These are phyloP conservation scores for Pangasius krempfi DNA, from an alignment of 2,797 vertebrate species.

Conservation along the genomic window DNA sequence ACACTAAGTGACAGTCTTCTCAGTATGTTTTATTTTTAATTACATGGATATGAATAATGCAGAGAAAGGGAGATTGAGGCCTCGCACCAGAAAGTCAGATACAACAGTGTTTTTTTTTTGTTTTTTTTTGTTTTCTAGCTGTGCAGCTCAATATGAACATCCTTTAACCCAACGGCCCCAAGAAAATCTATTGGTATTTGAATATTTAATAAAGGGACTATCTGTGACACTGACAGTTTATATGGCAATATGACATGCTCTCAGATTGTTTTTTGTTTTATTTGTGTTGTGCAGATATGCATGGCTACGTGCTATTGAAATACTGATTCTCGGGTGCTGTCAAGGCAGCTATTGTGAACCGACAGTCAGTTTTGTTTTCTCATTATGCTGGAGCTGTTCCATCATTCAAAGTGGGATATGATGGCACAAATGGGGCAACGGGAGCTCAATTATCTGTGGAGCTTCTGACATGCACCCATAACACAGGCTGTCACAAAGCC, in stretches of 20 bases:
- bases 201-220: neutral
- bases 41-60: slow-evolving; percentile 17
- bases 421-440: slow-evolving; percentile 66
- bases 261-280: slow-evolving; percentile 14
- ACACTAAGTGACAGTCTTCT: slow-evolving; percentile 23
- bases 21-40: slow-evolving; percentile 19
- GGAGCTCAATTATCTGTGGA: slow-evolving; percentile 71
- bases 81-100: neutral
- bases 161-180: neutral
- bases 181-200: slow-evolving; percentile 10
- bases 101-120: neutral
- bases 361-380: slow-evolving; percentile 64
- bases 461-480: slow-evolving; percentile 50
- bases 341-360: slow-evolving; percentile 56
- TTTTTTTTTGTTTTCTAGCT: neutral
- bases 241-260: neutral
- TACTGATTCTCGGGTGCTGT: slow-evolving; percentile 37
- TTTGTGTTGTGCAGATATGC: neutral
- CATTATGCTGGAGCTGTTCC: slow-evolving; percentile 61
- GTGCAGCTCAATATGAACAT: neutral
- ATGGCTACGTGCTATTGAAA: slow-evolving; percentile 29
- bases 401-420: slow-evolving; percentile 61
- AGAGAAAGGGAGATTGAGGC: neutral
- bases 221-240: neutral
- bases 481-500: slow-evolving; percentile 65